Conservation (phyloP, 2,113 vertebrate genomes). For the Cavia porcellus region DNA sequence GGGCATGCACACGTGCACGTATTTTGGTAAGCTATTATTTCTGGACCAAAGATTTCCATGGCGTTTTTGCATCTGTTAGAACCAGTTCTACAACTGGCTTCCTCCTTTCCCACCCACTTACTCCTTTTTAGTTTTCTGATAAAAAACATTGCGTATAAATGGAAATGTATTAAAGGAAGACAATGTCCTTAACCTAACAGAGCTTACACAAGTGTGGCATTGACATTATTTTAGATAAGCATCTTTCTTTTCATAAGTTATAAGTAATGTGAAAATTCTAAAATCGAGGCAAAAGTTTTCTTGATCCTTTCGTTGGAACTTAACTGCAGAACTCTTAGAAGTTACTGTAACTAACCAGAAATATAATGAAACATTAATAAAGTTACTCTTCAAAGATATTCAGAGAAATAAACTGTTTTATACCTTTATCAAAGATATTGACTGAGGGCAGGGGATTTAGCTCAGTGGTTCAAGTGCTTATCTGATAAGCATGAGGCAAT, state of each 20-base stretch:
- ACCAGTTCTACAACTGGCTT: not conserved
- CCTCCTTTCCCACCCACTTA: slow-evolving; percentile 19
- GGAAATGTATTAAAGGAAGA: slow-evolving; percentile 53
- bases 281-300: slow-evolving; percentile 5
- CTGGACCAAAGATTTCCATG: slow-evolving; percentile 77
- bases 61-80: slow-evolving; percentile 78
- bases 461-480: too few relatives aligned
- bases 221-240: not conserved
- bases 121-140: slow-evolving; percentile 61
- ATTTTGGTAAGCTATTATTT: slow-evolving; percentile 85
- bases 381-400: slow-evolving; percentile 27
- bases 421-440: slow-evolving; percentile 26
- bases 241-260: slow-evolving; percentile 8
- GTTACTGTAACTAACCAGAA: slow-evolving; percentile 42
- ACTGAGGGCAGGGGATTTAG: not conserved
- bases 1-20: slow-evolving; percentile 83
- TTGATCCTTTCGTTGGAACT: not conserved
- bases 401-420: slow-evolving; percentile 52
- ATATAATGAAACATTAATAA: slow-evolving; percentile 21
- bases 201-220: not conserved
- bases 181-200: slow-evolving; percentile 35
- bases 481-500: too few relatives aligned
- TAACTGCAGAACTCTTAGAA: slow-evolving; percentile 36
- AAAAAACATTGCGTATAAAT: slow-evolving; percentile 37
- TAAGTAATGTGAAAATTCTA: slow-evolving; percentile 21